Evolutionary conservation across 2,888 invertebrate genomes (phyloP).

Genomic region (Drosophila formosana): DNA sequence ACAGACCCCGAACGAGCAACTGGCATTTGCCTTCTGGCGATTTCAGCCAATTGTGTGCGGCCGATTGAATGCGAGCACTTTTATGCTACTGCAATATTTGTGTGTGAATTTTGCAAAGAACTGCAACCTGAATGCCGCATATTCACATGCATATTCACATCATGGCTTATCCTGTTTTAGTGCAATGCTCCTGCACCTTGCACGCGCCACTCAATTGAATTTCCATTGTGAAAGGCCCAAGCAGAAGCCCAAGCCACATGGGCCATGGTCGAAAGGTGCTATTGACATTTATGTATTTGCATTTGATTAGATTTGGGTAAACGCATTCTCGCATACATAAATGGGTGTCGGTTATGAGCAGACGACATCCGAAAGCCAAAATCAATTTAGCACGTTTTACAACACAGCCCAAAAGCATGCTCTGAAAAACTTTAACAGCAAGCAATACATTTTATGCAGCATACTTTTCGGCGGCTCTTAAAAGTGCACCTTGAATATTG

Average conservation of each 20-base stretch:
- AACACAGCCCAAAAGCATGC: slow-evolving; percentile 11
- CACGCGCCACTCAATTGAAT: slow-evolving; percentile 71
- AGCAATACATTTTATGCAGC: neutral
- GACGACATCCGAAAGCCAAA: neutral
- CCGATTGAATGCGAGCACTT: slow-evolving; percentile 23
- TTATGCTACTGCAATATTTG: slow-evolving; percentile 2
- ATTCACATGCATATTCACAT: neutral
- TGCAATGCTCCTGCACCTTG: slow-evolving; percentile 44
- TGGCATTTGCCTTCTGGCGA: slow-evolving; percentile 42
- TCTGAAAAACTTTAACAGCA: neutral
- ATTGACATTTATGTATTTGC: slow-evolving; percentile 62
- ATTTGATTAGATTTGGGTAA: slow-evolving; percentile 56
- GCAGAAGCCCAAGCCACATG: neutral
- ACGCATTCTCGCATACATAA: slow-evolving; percentile 18
- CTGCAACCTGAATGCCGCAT: slow-evolving; percentile 18
- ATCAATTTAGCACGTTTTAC: neutral
- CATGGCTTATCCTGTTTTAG: slow-evolving; percentile 13
- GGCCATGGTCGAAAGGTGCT: slow-evolving; percentile 33
- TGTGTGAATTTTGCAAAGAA: slow-evolving; percentile 46
- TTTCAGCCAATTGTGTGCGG: slow-evolving; percentile 46
- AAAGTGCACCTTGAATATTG: neutral
- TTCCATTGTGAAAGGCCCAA: slow-evolving; percentile 59
- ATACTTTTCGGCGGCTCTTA: neutral
- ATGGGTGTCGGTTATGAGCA: neutral
- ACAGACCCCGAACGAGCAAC: slow-evolving; percentile 17